A percentile compares a stretch with the other conserved stretches of the same genome.
These are phyloP conservation scores for Empis livida DNA, from an alignment of 2,888 invertebrate species.

Conservation along the genomic window DNA sequence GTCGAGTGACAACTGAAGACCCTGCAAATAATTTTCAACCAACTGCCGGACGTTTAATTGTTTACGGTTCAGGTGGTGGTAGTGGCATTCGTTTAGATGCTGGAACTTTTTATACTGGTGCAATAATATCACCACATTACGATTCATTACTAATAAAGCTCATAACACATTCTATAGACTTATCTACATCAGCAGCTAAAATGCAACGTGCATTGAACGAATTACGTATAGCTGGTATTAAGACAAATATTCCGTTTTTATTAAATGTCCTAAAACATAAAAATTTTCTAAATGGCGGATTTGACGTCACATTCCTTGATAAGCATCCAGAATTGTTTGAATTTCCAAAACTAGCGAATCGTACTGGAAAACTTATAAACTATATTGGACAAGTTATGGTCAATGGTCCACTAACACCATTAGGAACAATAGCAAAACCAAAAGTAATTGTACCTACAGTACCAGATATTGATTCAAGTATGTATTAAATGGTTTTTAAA, in stretches of 20 bases:
- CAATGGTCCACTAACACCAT: slow-evolving; percentile 83
- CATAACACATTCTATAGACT: slow-evolving; percentile 75
- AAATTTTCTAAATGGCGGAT: slow-evolving; percentile 74
- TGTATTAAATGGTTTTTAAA: no score
- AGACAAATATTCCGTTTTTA: slow-evolving; percentile 94
- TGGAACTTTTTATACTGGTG: slow-evolving; percentile 86
- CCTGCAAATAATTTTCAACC: slow-evolving; percentile 91
- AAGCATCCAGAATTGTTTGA: slow-evolving; percentile 86
- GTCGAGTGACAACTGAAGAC: slow-evolving; percentile 92
- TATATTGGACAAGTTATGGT: slow-evolving; percentile 83
- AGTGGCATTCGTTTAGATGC: slow-evolving; percentile 95
- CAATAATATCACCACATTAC: slow-evolving; percentile 90
- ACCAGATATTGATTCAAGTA: slow-evolving; percentile 35
- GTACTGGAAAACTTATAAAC: slow-evolving; percentile 81
- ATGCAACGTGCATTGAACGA: slow-evolving; percentile 87
- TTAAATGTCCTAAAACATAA: slow-evolving; percentile 87
- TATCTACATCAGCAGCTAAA: slow-evolving; percentile 77
- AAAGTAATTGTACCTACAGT: slow-evolving; percentile 68
- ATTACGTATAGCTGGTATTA: slow-evolving; percentile 90
- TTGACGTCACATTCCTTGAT: slow-evolving; percentile 94
- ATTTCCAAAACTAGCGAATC: slow-evolving; percentile 69
- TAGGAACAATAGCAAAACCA: slow-evolving; percentile 73
- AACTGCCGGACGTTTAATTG: slow-evolving; percentile 90
- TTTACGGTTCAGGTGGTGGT: slow-evolving; percentile 85
- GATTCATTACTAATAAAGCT: slow-evolving; percentile 88